phyloP scores from a whole-genome alignment of 2,888 invertebrate genomes.

The Pterobdella sp. region DNA sequence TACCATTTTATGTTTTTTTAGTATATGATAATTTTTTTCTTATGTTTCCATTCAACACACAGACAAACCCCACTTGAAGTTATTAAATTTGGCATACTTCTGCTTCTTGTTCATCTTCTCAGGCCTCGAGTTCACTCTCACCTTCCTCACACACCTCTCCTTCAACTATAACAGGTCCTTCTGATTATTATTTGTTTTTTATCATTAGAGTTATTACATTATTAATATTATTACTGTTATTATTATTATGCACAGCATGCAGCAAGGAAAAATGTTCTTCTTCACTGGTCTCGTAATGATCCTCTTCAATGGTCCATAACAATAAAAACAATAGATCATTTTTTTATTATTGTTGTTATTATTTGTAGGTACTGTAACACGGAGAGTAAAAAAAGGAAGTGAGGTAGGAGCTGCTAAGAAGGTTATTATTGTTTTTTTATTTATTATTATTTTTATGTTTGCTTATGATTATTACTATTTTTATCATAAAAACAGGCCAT shows the following conservation, averaged over 20 bases:
- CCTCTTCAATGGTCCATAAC: conserved; percentile 54
- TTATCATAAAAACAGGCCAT: conserved; percentile 60
- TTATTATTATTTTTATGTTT: conserved; percentile 3
- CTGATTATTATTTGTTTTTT: conserved; percentile 1
- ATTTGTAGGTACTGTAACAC: no score
- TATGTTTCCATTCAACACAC: conserved; percentile 41
- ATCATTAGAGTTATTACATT: background rate
- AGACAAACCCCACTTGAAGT: conserved; percentile 56
- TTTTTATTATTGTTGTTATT: conserved; percentile 75
- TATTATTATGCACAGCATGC: conserved; percentile 62
- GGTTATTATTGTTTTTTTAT: background rate
- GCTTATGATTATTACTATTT: background rate
- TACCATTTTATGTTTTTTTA: conserved; percentile 2
- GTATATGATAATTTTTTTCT: background rate
- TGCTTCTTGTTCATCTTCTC: conserved; percentile 87
- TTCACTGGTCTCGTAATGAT: conserved; percentile 88
- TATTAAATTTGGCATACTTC: conserved; percentile 59
- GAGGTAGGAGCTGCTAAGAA: no score
- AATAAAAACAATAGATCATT: conserved; percentile 58
- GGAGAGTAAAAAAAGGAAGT: no score
- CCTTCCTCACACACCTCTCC: conserved; percentile 85
- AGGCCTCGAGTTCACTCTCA: conserved; percentile 90
- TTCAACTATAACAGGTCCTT: conserved; percentile 67
- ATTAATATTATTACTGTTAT: background rate
- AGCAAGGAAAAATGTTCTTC: conserved; percentile 95